Evolutionary conservation across 2,113 vertebrate genomes (phyloP), one percentile per base, ranked within the genome.

Genomic region (Lipophrys pholis): DNA sequence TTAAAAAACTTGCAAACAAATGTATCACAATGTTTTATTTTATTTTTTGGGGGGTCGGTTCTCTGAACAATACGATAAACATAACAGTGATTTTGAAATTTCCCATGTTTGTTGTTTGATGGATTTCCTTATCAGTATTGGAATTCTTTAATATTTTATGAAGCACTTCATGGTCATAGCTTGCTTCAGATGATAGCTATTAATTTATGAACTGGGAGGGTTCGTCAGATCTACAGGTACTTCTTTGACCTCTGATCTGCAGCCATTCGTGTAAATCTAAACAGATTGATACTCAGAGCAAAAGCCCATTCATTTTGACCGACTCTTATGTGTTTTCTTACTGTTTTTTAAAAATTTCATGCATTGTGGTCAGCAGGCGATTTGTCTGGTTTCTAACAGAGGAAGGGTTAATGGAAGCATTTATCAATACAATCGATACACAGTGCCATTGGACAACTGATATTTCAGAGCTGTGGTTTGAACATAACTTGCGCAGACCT

Each of bases 131-230:
- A 21, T 14, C 21, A 39, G 17, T 66, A 55, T 57, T 54, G 45
- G 50, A 43, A 60, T 49, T 48, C 9, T 78, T 59, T 53, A 70
- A 56, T 78, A 66, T 49, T 61, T 59, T 53, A 59, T 65, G 30
- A 64, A 35, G 8, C 12, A 40, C 6, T 43, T 40, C 14, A 40
- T 30, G 43, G 8, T 39, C 12, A 43, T 62, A 43, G n/a, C 15
- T 43, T 64, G 45, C 30, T 40, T 30, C 11, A 55, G 42, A 69
- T 57, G 49, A 69, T 61, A 64, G 39, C 43, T 65, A 60, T 58
- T 48, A 60, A 60, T 75, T 49, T 39, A 3, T 54, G 51, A 43
- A 60, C 40, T 48, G 64, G 43, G 21, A 54, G 4, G 36, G 38
- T 17, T 16, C 46, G 7, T 35, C 3, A 1, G 52, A 49, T 49